Base-by-base conservation (phyloP, 2,113 vertebrate species). In the Macquaria australasica region DNA sequence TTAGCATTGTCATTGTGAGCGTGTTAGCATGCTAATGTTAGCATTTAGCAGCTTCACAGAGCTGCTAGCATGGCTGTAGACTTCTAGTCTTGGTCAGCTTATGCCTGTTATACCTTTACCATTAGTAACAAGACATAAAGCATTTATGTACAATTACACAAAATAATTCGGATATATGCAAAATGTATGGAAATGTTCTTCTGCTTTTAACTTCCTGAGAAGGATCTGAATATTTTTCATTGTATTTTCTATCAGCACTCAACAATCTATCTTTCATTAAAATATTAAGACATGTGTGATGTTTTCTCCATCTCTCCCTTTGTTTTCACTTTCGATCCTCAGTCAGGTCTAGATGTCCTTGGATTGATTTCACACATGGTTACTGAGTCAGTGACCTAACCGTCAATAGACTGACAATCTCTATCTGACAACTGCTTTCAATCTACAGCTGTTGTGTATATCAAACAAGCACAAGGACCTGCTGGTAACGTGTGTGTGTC, bases 401-500 rank as follows among this genome's bases (percentile, higher is more conserved):
- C 18, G 14, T 79, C 77, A 86, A 80, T 56, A 63, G 60, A 73
- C 28, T 55, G 73, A 73, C 76, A 73, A 79, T 73, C 64, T 83
- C 48, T 43, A 56, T 51, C 60, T 73, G 70, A 87, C 41, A 84
- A 55, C 69, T 77, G 74, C 48, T 56, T 86, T 88, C 69, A 68
- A 63, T 81, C 76, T 77, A 58, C 16, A 72, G 85, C 60, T 87
- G 80, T 64, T 86, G 76, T 85, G 79, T 85, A 16, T 75, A 70
- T 87, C 69, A 78, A 80, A 59, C 59, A 76, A 69, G 71, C 73
- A 63, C 48, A 58, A 64, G 43, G 55, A 72, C 72, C 73, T 85
- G 87, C 77, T 78, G 83, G 69, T 63, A 68, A 70, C n/a, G 34
- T 59, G 50, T 43, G 34, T 39, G 34, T 23, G 3, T 60, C 34